Conservation (phyloP, 2,113 vertebrate genomes). For the Esox niger region DNA sequence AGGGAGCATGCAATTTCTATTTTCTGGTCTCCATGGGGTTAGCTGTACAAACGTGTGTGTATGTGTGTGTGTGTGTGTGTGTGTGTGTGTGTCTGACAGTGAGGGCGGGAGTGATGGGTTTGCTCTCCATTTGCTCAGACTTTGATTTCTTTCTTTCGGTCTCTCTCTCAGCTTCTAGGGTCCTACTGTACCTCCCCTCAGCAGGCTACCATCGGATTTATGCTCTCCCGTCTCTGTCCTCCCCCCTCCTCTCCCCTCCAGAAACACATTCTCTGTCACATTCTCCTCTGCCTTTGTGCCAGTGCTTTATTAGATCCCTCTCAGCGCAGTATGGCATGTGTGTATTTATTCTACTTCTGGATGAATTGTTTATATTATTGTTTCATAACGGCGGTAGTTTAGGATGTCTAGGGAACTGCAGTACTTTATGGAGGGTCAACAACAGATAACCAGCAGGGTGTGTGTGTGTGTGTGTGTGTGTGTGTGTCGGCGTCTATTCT, state of each 20-base stretch:
- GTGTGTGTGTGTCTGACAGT: constrained; percentile 16
- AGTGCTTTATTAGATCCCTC: not conserved
- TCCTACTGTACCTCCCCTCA: not conserved
- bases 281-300: not conserved
- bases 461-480: not conserved
- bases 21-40: no score
- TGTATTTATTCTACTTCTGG: constrained; percentile 32
- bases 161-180: not conserved
- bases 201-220: constrained; percentile 28
- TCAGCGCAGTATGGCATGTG: not conserved
- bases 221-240: constrained; percentile 4
- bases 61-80: not conserved
- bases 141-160: no score
- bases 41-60: no score
- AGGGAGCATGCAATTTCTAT: no score
- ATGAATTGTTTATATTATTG: constrained; percentile 49
- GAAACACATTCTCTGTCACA: constrained; percentile 5
- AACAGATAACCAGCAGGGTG: constrained; percentile 40
- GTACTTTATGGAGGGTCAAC: constrained; percentile 45
- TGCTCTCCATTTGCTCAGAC: constrained; percentile 16
- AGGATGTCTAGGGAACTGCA: constrained; percentile 39
- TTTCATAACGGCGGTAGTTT: constrained; percentile 48
- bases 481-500: no score
- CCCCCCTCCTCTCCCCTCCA: not conserved
- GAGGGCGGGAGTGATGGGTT: constrained; percentile 16